phyloP scores from a whole-genome alignment of 2,113 vertebrate genomes.

The Mustela lutreola region DNA sequence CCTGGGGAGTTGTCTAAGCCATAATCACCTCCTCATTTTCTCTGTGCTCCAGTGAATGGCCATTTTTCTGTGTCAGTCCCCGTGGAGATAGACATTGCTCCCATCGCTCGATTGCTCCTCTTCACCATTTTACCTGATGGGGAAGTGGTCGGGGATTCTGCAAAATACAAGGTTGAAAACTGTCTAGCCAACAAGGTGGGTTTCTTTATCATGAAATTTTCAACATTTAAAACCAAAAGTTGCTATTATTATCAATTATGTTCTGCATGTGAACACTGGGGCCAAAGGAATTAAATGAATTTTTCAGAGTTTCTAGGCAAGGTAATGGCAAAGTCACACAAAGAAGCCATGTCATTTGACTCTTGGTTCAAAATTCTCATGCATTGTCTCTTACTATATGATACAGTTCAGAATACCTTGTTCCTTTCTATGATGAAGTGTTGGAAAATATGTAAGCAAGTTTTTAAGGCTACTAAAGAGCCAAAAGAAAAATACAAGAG shows the following conservation, averaged over 20 bases:
- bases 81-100: constrained; percentile 86
- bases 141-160: constrained; percentile 92
- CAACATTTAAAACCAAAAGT: background rate
- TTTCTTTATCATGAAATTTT: background rate
- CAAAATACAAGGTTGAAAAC: constrained; percentile 86
- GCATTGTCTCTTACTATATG: background rate
- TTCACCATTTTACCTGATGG: constrained; percentile 88
- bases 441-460: background rate
- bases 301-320: background rate
- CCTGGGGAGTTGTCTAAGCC: background rate
- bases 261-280: background rate
- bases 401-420: background rate
- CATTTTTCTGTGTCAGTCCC: constrained; percentile 83
- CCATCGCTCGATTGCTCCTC: constrained; percentile 90
- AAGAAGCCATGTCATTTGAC: background rate
- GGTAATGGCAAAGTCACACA: background rate
- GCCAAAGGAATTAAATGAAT: background rate
- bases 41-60: constrained; percentile 83
- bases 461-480: background rate
- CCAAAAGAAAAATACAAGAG: background rate
- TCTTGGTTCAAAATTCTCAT: background rate
- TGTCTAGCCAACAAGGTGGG: constrained; percentile 93
- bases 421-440: background rate
- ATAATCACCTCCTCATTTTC: background rate
- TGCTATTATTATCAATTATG: background rate